Base-by-base conservation (phyloP, 2,888 invertebrate species). In the Sepioteuthis lessoniana region DNA sequence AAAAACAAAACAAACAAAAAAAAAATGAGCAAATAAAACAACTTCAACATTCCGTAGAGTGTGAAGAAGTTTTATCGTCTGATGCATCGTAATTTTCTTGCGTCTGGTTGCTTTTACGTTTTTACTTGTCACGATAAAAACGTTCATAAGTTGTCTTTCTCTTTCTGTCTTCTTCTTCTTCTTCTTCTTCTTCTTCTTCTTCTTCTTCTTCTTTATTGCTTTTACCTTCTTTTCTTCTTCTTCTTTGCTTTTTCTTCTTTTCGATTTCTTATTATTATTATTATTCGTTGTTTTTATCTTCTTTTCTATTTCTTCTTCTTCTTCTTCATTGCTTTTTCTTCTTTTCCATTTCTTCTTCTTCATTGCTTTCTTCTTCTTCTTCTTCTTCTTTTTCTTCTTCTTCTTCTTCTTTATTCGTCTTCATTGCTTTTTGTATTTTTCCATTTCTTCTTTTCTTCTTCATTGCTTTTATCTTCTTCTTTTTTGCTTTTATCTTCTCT, bases 11-110 rank as follows among this genome's bases (percentile, higher is more conserved):
- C 42, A 42, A 42, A 42, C 13, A 76, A 76, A 76, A 7, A 76
- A 76, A n/a, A n/a, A n/a, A 35, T 10, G 76, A 21, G 35, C n/a
- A 13, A n/a, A 16, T 35, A 76, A 13, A 76, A 76, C 76, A n/a
- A n/a, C 13, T 76, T 76, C 19, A 19, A 13, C 76, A 76, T 76
- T 76, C 76, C 76, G 35, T n/a, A 35, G n/a, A 76, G 76, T 76
- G 76, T 76, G 76, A 76, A 76, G 76, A 76, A n/a, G 76, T 76
- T 76, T 76, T 76, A 76, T 76, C 76, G 35, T 76, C n/a, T 35
- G 35, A n/a, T 76, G 76, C 76, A 19, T 76, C n/a, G 76, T 35
- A 76, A 76, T 76, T 76, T 35, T 76, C 76, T 16, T n/a, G n/a
- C 16, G 35, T 76, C 76, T 76, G 76, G 13, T 76, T 76, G n/a